A percentile compares a stretch with the other conserved stretches of the same genome.
phyloP scores from a whole-genome alignment of 2,888 invertebrate species.

The Elysia crispata region DNA sequence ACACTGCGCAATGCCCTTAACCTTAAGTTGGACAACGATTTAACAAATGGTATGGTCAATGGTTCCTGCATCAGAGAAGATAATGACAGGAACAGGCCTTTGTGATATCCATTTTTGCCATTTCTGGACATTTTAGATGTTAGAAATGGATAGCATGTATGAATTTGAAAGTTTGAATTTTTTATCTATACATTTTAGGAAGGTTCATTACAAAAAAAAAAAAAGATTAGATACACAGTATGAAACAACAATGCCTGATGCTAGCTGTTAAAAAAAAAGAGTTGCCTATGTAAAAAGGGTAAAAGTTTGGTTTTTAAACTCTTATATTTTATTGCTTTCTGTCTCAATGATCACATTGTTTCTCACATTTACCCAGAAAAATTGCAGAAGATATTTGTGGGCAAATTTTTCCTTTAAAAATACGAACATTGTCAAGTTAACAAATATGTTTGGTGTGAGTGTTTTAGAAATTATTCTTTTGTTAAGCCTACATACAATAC shows the following conservation, averaged over 20 bases:
- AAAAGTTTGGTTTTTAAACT: neutral
- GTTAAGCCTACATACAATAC: too few relatives aligned
- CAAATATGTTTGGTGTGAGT: too few relatives aligned
- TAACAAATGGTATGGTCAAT: slow-evolving; percentile 41
- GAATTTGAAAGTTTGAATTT: neutral
- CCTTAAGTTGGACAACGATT: slow-evolving; percentile 39
- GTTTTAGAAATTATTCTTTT: too few relatives aligned
- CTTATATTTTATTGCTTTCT: slow-evolving; percentile 21
- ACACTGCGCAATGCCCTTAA: slow-evolving; percentile 32
- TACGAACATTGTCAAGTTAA: too few relatives aligned
- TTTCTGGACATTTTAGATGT: slow-evolving; percentile 12
- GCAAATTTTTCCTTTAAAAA: too few relatives aligned
- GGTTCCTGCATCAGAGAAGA: slow-evolving; percentile 26
- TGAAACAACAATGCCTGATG: slow-evolving; percentile 3
- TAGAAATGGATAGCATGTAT: slow-evolving; percentile 17
- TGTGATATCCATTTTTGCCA: slow-evolving; percentile 41
- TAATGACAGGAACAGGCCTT: slow-evolving; percentile 35
- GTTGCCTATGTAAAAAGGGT: slow-evolving; percentile 6
- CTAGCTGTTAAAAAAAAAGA: slow-evolving; percentile 3
- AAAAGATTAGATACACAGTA: neutral
- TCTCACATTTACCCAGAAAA: neutral
- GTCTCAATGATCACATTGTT: slow-evolving; percentile 36
- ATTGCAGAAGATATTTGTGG: neutral
- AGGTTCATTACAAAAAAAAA: neutral
- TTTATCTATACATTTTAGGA: too few relatives aligned